These are phyloP conservation scores for Taxidea taxus DNA, from an alignment of 2,113 vertebrate species.

Conservation along the genomic window DNA sequence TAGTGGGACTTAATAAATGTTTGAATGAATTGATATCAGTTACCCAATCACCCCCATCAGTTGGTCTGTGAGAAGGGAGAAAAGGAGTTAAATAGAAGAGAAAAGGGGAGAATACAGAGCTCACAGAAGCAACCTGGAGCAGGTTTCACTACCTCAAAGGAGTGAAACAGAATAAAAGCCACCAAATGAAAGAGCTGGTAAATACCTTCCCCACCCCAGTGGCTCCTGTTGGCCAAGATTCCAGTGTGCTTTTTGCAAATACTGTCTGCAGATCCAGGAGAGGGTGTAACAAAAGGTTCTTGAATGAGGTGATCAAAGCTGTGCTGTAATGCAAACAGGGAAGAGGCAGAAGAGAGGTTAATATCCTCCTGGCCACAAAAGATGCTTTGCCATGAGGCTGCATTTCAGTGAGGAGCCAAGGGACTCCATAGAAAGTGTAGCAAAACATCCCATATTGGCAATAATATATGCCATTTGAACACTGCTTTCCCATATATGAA, in stretches of 20 bases:
- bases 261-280: neutral
- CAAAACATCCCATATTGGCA: neutral
- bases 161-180: slow-evolving; percentile 21
- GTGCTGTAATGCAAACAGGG: neutral
- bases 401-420: neutral
- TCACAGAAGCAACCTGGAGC: neutral
- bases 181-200: neutral
- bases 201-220: neutral
- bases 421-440: neutral
- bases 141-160: neutral
- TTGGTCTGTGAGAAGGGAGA: neutral
- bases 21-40: neutral
- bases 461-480: neutral
- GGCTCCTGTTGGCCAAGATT: neutral
- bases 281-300: neutral
- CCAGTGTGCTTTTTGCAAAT: neutral
- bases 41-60: neutral
- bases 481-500: neutral
- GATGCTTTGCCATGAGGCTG: neutral
- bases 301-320: neutral
- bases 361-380: neutral
- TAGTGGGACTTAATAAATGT: neutral
- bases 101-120: neutral
- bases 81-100: neutral
- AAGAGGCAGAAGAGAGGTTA: neutral